A percentile compares a stretch with the other conserved stretches of the same genome.
phyloP scores from a whole-genome alignment of 2,113 vertebrate genomes.

The Xyliphius kryptos region DNA sequence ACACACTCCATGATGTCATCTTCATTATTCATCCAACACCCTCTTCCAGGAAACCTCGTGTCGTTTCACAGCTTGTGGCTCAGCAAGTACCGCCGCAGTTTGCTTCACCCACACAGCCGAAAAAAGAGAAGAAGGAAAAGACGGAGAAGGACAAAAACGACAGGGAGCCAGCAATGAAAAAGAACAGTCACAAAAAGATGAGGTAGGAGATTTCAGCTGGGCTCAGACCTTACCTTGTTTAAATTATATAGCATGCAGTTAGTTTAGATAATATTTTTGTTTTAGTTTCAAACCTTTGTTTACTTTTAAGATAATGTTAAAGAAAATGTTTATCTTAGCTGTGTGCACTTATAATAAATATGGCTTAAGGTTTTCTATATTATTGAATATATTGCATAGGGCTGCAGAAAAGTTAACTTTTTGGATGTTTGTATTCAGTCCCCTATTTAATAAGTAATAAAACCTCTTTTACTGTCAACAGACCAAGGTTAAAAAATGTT shows the following conservation, averaged over 20 bases:
- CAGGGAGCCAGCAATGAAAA: slow-evolving; percentile 90
- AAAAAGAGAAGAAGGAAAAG: slow-evolving; percentile 97
- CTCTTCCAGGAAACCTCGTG: slow-evolving; percentile 88
- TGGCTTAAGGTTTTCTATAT: too few species aligned
- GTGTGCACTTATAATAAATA: too few species aligned
- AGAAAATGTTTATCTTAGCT: too few species aligned
- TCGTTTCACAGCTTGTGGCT: slow-evolving; percentile 94
- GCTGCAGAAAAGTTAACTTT: too few species aligned
- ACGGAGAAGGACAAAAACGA: slow-evolving; percentile 93
- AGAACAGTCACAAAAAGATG: slow-evolving; percentile 98
- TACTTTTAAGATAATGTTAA: too few species aligned
- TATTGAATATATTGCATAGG: too few species aligned
- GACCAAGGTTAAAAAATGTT: slow-evolving; percentile 98
- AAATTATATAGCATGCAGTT: too few species aligned
- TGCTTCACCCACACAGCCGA: slow-evolving; percentile 90
- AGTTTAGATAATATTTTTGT: too few species aligned
- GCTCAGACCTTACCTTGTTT: too few species aligned
- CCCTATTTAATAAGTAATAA: too few species aligned
- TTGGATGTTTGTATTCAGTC: not conserved
- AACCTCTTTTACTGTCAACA: slow-evolving; percentile 47
- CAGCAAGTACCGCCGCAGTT: slow-evolving; percentile 98
- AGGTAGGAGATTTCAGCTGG: slow-evolving; percentile 58
- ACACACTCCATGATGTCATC: slow-evolving; percentile 13
- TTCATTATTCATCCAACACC: slow-evolving; percentile 30
- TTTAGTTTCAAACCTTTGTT: too few species aligned